Evolutionary conservation across 2,113 vertebrate genomes (phyloP).

Genomic region (Addax nasomaculatus): DNA sequence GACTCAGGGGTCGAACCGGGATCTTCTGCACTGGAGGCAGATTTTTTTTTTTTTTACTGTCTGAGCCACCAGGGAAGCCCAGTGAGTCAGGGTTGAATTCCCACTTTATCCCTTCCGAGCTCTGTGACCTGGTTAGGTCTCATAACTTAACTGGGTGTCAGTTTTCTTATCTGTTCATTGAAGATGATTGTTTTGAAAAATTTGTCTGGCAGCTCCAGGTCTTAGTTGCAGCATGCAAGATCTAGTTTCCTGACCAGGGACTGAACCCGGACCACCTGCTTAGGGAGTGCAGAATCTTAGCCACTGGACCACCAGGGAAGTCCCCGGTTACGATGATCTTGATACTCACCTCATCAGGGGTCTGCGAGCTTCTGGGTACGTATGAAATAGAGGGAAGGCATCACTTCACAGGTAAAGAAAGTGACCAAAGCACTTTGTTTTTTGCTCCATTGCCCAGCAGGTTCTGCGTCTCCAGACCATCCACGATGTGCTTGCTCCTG

Average conservation of each 20-base stretch:
- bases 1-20: background rate
- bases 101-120: background rate
- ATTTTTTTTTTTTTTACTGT: background rate
- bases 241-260: background rate
- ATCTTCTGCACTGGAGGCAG: background rate
- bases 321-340: background rate
- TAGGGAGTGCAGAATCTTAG: background rate
- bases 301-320: background rate
- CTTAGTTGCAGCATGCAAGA: background rate
- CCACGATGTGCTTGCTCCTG: fast-evolving
- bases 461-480: background rate
- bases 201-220: background rate
- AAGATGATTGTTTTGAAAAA: background rate
- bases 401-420: background rate
- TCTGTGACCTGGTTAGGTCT: background rate
- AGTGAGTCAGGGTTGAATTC: background rate
- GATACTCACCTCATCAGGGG: background rate
- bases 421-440: background rate
- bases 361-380: fast-evolving
- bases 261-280: background rate
- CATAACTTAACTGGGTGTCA: background rate
- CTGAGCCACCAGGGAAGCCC: background rate
- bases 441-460: background rate
- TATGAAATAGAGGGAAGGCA: no score
- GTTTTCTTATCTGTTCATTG: background rate